Evolutionary conservation across 1,140 invertebrate species (phyloP), one percentile per base, ranked within the genome.

Genomic region (Notospermus geniculatus): DNA sequence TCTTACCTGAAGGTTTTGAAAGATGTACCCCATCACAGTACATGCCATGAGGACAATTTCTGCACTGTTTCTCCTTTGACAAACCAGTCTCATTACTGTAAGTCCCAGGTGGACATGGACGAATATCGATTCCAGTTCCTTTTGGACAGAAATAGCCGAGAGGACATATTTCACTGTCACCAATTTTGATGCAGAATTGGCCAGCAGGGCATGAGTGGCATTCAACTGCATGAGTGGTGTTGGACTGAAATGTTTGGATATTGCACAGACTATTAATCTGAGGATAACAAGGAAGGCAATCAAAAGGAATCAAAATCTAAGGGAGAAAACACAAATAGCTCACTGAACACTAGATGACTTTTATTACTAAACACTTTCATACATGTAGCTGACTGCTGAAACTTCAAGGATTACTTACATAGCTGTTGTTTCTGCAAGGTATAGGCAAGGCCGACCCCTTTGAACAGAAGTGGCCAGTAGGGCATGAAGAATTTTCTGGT

Each of bases 21-120:
- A 78, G 71, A 56, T 79, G 75, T 63, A 74, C 76, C 4, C 66
- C 67, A 46, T 63, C 70, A 66, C 77, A 79, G 64, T 74, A 77
- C 59, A 76, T 69, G 1, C 77, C 77, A 29, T 66, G 67, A 5
- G 70, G 60, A 55, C 77, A 79, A 9, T 74, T 69, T 54, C 69
- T 74, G 70, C 77, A 79, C 56, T 77, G 74, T 56, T 54, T 66
- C 53, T 67, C 64, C 2, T 70, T 57, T 54, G 71, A 71, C 22
- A 76, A 60, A 11, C 73, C 74, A 2, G 25, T 25, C 22, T 71
- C 61, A 46, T 75, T 66, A 63, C 73, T 76, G 69, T 76, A 79
- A 0, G 77, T 79, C 28, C 77, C 77, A 22, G 74, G 63, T 9
- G 77, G 77, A 58, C 77, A 79, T 0, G 76, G 58, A 57, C 69